Base-by-base conservation (phyloP, 2,888 invertebrate species). In the Mesoligia furuncula region DNA sequence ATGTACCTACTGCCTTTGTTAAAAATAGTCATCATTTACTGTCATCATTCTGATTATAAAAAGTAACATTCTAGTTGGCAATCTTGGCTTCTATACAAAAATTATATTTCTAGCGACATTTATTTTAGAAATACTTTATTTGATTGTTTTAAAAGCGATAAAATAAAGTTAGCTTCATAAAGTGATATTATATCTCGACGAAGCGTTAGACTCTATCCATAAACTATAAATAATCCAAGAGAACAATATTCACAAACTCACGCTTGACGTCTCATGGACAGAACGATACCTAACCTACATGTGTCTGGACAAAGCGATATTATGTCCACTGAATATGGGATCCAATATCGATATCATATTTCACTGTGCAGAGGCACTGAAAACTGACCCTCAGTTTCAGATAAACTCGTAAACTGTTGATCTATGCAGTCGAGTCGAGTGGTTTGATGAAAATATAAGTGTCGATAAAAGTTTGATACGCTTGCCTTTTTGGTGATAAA, bases 371-470 rank as follows among this genome's bases (percentile, higher is more conserved):
- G 64, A 27, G 24, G 27, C 45, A 39, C 64, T 57, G n/a, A n/a
- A n/a, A n/a, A n/a, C n/a, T n/a, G n/a, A n/a, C n/a, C n/a, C n/a
- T 81, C 66, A 68, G 68, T 57, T 83, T 80, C 15, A 73, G 69
- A 69, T 83, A 75, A 68, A 77, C 71, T 78, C 85, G 69, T 81
- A 81, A 85, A 82, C 31, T 75, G 71, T 74, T 27, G 57, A 42
- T 42, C 4, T 36, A n/a, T 20, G 8, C 6, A 61, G 67, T 68
- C 42, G 31, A 51, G 70, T 71, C 15, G 24, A 79, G 54, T 48
- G 62, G 67, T 76, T 73, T 79, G 81, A 85, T 79, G 59, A 83
- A 85, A 87, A 81, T 80, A 86, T 86, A 79, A 61, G 76, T 59
- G 2, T 9, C 64, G 70, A 83, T 84, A 84, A 62, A 77, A n/a